These are phyloP conservation scores for Seira musarum DNA, from an alignment of 2,888 invertebrate genomes.

Conservation along the genomic window DNA sequence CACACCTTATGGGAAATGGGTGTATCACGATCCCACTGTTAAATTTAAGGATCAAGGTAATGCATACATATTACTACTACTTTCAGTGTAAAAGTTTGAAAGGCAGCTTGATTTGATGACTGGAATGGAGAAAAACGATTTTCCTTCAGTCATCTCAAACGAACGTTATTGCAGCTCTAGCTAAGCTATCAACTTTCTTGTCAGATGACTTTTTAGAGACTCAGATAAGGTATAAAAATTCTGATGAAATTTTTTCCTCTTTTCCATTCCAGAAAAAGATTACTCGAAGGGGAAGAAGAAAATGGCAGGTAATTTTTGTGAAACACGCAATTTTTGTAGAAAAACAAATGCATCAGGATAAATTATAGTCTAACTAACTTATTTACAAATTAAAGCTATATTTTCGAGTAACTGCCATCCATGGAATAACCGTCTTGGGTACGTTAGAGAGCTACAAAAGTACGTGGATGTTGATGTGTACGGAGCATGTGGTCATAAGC, in stretches of 20 bases:
- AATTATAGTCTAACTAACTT: too few species aligned
- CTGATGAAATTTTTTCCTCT: neutral
- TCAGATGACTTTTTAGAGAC: slow-evolving; percentile 27
- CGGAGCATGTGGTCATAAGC: slow-evolving; percentile 89
- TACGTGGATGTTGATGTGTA: slow-evolving; percentile 92
- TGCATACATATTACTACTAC: neutral
- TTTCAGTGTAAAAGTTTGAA: too few species aligned
- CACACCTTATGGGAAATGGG: slow-evolving; percentile 64
- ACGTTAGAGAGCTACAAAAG: slow-evolving; percentile 88
- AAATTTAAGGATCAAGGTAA: slow-evolving; percentile 56
- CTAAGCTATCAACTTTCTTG: too few species aligned
- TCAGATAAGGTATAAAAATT: slow-evolving; percentile 11
- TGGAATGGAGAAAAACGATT: slow-evolving; percentile 5
- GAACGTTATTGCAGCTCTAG: too few species aligned
- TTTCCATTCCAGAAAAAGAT: slow-evolving; percentile 49
- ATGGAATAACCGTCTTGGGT: slow-evolving; percentile 79
- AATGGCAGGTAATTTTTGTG: too few species aligned
- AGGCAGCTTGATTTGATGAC: neutral
- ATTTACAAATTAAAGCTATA: too few species aligned
- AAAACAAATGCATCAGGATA: too few species aligned
- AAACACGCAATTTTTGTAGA: too few species aligned
- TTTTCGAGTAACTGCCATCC: slow-evolving; percentile 67
- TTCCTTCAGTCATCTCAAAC: slow-evolving; percentile 8
- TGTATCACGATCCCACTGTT: slow-evolving; percentile 55
- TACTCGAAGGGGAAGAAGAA: slow-evolving; percentile 64